These are phyloP conservation scores for Dromaius novaehollandiae DNA, from an alignment of 2,113 vertebrate species.

Conservation along the genomic window DNA sequence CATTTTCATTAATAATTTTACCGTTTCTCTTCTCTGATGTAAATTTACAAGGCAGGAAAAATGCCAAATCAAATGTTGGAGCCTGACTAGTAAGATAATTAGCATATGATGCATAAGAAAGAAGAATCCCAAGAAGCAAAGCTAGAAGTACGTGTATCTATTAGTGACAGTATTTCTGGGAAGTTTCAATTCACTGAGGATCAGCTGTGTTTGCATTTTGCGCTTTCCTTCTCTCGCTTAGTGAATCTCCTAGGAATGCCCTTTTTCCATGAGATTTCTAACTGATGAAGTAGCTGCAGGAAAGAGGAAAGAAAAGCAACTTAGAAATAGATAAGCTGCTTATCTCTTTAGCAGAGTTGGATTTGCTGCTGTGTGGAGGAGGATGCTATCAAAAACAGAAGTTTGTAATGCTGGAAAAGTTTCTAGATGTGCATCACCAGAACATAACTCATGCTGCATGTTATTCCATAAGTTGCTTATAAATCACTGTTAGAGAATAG, in stretches of 20 bases:
- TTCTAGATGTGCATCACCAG: constrained; percentile 45
- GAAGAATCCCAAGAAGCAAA: background rate
- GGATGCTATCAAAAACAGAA: constrained; percentile 38
- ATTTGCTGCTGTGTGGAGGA: constrained; percentile 36
- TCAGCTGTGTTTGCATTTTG: constrained; percentile 31
- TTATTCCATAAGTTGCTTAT: background rate
- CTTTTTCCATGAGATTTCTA: constrained; percentile 21
- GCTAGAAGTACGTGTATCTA: background rate
- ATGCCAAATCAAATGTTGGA: constrained; percentile 23
- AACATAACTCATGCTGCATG: background rate
- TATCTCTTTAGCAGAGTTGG: constrained; percentile 44
- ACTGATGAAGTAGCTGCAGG: constrained; percentile 38
- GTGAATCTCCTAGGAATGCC: constrained; percentile 18
- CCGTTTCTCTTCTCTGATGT: background rate
- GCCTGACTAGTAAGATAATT: constrained; percentile 13
- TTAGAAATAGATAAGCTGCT: constrained; percentile 54
- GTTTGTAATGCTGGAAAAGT: background rate
- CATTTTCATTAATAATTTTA: constrained; percentile 32
- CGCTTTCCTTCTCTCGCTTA: background rate
- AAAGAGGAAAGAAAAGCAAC: constrained; percentile 22
- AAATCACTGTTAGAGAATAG: constrained; percentile 6
- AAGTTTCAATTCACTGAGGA: constrained; percentile 6
- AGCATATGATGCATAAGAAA: background rate
- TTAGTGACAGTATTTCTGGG: background rate
- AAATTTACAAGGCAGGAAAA: constrained; percentile 3